These are phyloP conservation scores for Agrochola circellaris DNA, from an alignment of 2,888 invertebrate species.

Conservation along the genomic window DNA sequence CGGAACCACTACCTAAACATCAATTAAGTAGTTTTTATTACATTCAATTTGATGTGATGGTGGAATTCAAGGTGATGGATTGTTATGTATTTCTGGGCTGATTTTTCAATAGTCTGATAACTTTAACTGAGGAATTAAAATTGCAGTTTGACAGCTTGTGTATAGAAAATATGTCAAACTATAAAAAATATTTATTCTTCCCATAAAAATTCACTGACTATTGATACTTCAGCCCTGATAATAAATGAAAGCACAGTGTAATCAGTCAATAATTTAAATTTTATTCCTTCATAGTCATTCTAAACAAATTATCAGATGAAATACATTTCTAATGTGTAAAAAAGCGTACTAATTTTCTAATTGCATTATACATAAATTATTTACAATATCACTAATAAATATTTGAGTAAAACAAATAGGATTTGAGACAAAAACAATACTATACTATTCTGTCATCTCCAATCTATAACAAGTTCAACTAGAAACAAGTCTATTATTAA, in stretches of 20 bases:
- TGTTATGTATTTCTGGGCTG: neutral
- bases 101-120: neutral
- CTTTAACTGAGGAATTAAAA: neutral
- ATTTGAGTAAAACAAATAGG: constrained; percentile 69
- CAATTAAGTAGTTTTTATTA: no score
- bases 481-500: constrained; percentile 56
- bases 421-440: constrained; percentile 66
- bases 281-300: constrained; percentile 77
- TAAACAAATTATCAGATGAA: constrained; percentile 77
- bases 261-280: constrained; percentile 87
- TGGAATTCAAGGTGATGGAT: neutral
- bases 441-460: constrained; percentile 50
- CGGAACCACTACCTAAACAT: neutral
- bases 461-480: constrained; percentile 62
- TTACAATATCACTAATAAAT: constrained; percentile 74
- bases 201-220: neutral
- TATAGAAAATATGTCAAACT: neutral
- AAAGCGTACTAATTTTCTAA: constrained; percentile 83
- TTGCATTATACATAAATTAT: constrained; percentile 78
- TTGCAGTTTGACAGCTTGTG: neutral
- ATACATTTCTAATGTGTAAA: constrained; percentile 81
- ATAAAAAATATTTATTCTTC: neutral
- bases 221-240: neutral
- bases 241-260: constrained; percentile 64
- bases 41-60: no score